Conservation (phyloP, 2,113 vertebrate species). For the Syrmaticus mikado region DNA sequence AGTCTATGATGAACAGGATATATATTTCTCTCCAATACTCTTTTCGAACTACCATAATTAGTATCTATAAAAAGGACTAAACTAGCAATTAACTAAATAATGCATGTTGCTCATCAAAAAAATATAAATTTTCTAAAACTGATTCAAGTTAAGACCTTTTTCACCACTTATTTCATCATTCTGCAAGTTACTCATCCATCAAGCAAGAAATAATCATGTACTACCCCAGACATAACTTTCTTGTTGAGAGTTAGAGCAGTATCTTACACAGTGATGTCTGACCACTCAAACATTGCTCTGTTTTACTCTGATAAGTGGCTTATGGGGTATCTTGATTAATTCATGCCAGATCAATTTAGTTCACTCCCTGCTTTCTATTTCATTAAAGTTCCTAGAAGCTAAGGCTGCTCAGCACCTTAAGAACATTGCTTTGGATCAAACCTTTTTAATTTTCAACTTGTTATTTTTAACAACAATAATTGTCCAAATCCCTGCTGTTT, state of each 20-base stretch:
- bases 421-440: neutral
- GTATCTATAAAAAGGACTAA: neutral
- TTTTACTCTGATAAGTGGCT: slow-evolving; percentile 9
- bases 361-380: slow-evolving; percentile 19
- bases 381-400: neutral
- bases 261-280: neutral
- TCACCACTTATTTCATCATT: neutral
- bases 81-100: slow-evolving; percentile 62
- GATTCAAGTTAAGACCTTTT: neutral
- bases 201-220: neutral
- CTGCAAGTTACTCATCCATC: neutral
- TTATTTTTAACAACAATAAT: neutral
- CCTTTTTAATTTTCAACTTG: neutral
- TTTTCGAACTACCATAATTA: slow-evolving; percentile 21
- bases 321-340: slow-evolving; percentile 20
- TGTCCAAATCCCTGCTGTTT: neutral
- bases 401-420: neutral
- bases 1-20: neutral
- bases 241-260: neutral
- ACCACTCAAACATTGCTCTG: neutral
- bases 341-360: neutral
- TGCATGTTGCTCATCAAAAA: slow-evolving; percentile 20
- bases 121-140: slow-evolving; percentile 14
- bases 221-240: neutral
- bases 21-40: neutral